phyloP scores from a whole-genome alignment of 1,140 invertebrate species.

The Antheraea pernyi region DNA sequence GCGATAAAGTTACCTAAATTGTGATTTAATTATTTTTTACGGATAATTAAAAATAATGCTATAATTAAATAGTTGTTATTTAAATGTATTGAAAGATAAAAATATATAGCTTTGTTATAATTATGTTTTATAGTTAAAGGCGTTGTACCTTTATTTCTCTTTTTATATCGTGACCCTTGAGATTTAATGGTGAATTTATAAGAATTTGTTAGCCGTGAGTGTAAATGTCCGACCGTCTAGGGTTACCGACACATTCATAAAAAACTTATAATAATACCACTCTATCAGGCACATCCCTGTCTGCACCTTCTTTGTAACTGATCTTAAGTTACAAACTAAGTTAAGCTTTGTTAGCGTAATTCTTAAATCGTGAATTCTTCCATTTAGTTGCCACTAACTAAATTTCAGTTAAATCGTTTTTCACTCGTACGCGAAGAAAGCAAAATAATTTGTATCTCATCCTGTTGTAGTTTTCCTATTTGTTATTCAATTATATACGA shows the following conservation, averaged over 20 bases:
- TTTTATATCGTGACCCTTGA: not conserved
- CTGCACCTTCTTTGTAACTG: not conserved
- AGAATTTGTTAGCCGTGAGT: no score
- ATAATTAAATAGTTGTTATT: not conserved
- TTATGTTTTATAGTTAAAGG: no score
- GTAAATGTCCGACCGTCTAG: no score
- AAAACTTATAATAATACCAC: not conserved
- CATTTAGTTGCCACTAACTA: constrained; percentile 52
- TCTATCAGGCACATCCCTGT: no score
- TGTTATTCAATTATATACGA: not conserved
- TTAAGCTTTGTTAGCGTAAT: not conserved
- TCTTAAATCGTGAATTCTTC: constrained; percentile 63
- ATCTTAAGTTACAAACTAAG: not conserved
- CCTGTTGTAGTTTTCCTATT: not conserved
- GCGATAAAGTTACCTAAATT: constrained; percentile 40
- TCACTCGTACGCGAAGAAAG: not conserved
- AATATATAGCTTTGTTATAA: no score
- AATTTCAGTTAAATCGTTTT: not conserved
- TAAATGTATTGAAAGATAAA: no score
- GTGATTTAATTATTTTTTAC: constrained; percentile 14
- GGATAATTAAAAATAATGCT: not conserved
- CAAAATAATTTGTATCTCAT: not conserved
- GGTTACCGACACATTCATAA: not conserved
- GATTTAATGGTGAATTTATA: no score
- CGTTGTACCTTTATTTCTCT: not conserved